Evolutionary conservation across 2,797 vertebrate species (phyloP).

Genomic region (Phalloptychus januarius): DNA sequence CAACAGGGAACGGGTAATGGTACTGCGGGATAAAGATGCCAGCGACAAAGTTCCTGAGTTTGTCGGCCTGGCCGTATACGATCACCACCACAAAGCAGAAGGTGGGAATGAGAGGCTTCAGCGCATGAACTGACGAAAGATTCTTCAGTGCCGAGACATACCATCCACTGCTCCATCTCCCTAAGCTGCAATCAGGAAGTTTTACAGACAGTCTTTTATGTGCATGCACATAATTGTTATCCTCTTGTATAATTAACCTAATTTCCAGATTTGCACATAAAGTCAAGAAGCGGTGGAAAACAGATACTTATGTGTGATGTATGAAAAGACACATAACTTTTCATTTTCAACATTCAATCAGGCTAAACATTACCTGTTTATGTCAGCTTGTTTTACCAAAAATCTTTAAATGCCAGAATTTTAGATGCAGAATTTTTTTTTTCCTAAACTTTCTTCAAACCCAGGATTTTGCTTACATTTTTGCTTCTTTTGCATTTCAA

Average conservation of each 20-base stretch:
- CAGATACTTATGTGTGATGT: neutral
- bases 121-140: constrained; percentile 28
- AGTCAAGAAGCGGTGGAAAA: neutral
- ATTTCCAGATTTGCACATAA: neutral
- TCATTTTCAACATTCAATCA: neutral
- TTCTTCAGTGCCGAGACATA: constrained; percentile 30
- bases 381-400: neutral
- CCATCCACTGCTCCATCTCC: constrained; percentile 40
- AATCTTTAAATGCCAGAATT: neutral
- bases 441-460: neutral
- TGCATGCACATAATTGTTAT: neutral
- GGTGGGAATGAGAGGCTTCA: constrained; percentile 51
- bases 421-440: neutral
- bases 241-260: neutral
- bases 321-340: neutral
- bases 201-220: neutral
- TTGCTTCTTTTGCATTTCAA: neutral
- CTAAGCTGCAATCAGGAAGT: constrained; percentile 40
- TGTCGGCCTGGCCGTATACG: constrained; percentile 69
- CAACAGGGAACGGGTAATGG: constrained; percentile 74
- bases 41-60: constrained; percentile 75
- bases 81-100: constrained; percentile 59
- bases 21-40: constrained; percentile 83
- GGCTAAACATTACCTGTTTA: neutral
- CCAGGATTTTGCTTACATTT: neutral